Base-by-base conservation (phyloP, 2,113 vertebrate genomes). In the Pedionomus torquatus region DNA sequence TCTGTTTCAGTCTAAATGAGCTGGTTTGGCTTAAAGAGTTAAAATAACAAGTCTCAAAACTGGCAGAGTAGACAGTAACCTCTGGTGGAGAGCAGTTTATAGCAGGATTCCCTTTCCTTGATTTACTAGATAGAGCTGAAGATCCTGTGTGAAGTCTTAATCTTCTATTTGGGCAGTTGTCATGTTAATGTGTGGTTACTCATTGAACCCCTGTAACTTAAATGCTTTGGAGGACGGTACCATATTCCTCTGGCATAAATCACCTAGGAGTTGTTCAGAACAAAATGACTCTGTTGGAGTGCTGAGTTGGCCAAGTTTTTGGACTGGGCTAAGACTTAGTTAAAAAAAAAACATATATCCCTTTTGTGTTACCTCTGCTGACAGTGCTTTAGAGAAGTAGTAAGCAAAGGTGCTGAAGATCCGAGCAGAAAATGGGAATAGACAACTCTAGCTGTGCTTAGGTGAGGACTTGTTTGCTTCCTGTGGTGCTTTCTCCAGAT, bases 381-480 rank as follows among this genome's bases (percentile, higher is more conserved):
- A 95, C 46, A 83, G 81, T 33, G 78, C 48, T 95, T 94, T 87
- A 17, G 51, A 96, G 65, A 95, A 51, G 37, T 37, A 84, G 75
- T 75, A 85, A 82, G 49, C 18, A 91, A 85, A 96, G 83, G 58
- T 91, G 91, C 58, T 85, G 90, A 93, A 81, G 82, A 91, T 87
- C 23, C 66, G 95, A 96, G 55, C 4, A 10, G 84, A 80, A 91
- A 89, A 87, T 87, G 44, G 87, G 95, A 93, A 82, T 18, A 93
- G 90, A 93, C 78, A 91, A 54, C 41, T 80, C 75, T 87, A 51
- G 89, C 76, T 96, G 75, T n/a, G n/a, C 95, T 95, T 93, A 83
- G 90, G 89, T 89, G 74, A 87, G 55, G 55, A 93, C 51, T 93
- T 86, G 77, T 89, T 96, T 94, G 68, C 75, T 96, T 95, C 93